A percentile compares a stretch with the other conserved stretches of the same genome.
Evolutionary conservation across 2,113 vertebrate genomes (phyloP).

Genomic region (Mus pahari): DNA sequence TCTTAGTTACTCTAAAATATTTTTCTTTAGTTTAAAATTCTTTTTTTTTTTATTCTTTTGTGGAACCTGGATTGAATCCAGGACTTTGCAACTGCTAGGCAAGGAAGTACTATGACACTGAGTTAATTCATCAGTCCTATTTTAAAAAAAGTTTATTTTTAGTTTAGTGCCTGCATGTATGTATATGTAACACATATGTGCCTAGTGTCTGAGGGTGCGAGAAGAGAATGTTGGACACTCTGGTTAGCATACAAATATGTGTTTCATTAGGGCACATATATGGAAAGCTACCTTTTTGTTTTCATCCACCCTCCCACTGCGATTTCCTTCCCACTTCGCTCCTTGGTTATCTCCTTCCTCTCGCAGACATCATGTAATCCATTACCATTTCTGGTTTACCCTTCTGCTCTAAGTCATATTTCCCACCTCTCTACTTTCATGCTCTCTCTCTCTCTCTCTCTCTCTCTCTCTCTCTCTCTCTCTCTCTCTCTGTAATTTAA

Average conservation of each 20-base stretch:
- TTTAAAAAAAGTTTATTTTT: background rate
- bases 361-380: background rate
- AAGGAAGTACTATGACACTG: background rate
- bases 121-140: background rate
- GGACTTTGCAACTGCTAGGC: background rate
- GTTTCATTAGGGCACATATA: background rate
- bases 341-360: background rate
- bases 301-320: background rate
- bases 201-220: background rate
- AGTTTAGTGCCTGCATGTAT: background rate
- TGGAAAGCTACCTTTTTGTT: too few relatives aligned
- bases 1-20: constrained; percentile 39
- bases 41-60: background rate
- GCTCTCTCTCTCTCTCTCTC: background rate
- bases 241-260: background rate
- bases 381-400: background rate
- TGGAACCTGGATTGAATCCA: background rate
- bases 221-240: background rate
- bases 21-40: background rate
- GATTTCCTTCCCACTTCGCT: background rate
- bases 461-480: too few relatives aligned
- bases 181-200: background rate
- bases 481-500: background rate
- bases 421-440: background rate
- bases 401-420: background rate